Conservation (phyloP, 2,113 vertebrate genomes). For the Cervus canadensis region DNA sequence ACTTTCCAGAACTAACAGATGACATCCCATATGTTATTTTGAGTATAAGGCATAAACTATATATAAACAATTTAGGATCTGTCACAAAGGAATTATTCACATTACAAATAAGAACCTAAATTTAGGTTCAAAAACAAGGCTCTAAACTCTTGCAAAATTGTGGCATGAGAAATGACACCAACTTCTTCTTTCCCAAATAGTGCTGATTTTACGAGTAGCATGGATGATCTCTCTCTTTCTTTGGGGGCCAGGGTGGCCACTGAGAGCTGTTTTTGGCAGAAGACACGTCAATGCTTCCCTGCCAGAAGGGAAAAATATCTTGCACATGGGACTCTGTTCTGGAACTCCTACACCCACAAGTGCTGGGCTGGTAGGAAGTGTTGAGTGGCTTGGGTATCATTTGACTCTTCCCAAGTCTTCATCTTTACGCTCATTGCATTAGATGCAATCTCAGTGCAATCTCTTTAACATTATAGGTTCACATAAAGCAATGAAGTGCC, state of each 20-base stretch:
- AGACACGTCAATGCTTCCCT: neutral
- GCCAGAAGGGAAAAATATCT: neutral
- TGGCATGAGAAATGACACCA: neutral
- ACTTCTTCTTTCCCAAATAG: neutral
- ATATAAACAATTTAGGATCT: conserved; percentile 57
- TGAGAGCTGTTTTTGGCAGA: neutral
- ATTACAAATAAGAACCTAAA: conserved; percentile 41
- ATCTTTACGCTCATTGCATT: neutral
- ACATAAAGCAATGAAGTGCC: neutral
- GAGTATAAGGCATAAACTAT: conserved; percentile 40
- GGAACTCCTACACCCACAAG: neutral
- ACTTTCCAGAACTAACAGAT: conserved; percentile 57
- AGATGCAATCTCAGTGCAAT: neutral
- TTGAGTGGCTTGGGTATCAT: neutral
- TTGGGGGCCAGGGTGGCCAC: neutral
- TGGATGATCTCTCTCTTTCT: neutral
- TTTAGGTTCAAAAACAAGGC: conserved; percentile 18
- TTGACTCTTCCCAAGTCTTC: neutral
- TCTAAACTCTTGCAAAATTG: neutral
- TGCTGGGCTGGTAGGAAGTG: neutral
- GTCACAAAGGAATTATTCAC: conserved; percentile 55
- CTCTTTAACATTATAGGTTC: neutral
- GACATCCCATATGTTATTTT: conserved; percentile 59
- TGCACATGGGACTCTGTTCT: fast-evolving
- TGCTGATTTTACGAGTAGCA: neutral